These are phyloP conservation scores for Charanyca ferruginea DNA, from an alignment of 2,888 invertebrate genomes.

Conservation along the genomic window DNA sequence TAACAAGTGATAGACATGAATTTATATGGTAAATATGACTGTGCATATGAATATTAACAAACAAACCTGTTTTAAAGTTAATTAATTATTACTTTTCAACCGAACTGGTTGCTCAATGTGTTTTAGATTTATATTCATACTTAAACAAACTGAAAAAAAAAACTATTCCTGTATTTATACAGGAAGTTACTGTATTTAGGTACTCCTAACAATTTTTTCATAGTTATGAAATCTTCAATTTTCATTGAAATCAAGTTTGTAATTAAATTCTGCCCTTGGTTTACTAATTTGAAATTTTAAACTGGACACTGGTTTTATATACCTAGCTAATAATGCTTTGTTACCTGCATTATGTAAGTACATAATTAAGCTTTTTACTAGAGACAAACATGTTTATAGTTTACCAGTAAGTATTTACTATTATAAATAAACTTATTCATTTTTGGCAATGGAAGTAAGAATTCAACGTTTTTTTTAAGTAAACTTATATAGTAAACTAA, in stretches of 20 bases:
- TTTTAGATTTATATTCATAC: background rate
- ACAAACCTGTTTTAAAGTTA: no score
- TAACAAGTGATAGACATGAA: background rate
- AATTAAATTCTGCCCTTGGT: conserved; percentile 18
- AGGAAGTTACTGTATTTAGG: conserved; percentile 20
- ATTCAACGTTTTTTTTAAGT: conserved; percentile 9
- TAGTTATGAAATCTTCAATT: conserved; percentile 18
- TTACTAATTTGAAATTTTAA: conserved; percentile 7
- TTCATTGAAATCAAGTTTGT: conserved; percentile 16
- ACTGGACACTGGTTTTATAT: conserved; percentile 1
- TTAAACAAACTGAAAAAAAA: conserved; percentile 9
- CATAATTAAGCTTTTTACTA: conserved; percentile 1
- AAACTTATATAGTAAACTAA: background rate
- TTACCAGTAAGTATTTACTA: conserved; percentile 25
- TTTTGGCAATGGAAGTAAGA: conserved; percentile 1
- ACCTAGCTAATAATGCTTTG: background rate
- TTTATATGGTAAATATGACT: background rate
- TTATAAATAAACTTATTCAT: background rate
- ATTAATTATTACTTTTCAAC: background rate
- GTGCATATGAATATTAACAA: background rate
- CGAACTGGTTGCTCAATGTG: background rate
- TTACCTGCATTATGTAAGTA: conserved; percentile 3
- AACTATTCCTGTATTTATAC: conserved; percentile 25
- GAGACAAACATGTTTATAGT: conserved; percentile 26
- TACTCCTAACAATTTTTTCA: conserved; percentile 13